Evolutionary conservation across 1,140 invertebrate genomes (phyloP), one percentile per base, ranked within the genome.

Genomic region (Paralvinella palmiformis): DNA sequence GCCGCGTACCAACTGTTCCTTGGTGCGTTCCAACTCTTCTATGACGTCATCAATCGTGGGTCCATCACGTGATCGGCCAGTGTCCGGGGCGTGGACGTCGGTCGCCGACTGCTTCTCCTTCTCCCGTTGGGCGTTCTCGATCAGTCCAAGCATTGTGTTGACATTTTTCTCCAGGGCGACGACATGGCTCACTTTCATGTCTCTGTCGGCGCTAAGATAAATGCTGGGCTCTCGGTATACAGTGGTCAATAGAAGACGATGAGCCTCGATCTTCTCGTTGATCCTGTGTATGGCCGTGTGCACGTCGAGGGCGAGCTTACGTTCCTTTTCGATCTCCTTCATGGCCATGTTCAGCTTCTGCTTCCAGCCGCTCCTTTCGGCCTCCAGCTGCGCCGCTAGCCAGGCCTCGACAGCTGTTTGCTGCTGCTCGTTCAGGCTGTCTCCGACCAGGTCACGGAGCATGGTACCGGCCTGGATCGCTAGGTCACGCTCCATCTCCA

Each of bases 251-350:
- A 29, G 37, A 41, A 13, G 37, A 10, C n/a, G 37, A 41, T 13
- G n/a, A 10, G 37, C 10, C 24, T 29, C 20, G 24, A 52, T 29
- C 48, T 52, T 52, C 15, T 22, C 24, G 17, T 29, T 52, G 48
- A 52, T 22, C 55, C 29, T 33, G 27, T 57, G 55, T 32, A 57
- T 1, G 27, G 55, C 33, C 1, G 55, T 7, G 33, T 57, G 55
- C 13, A 57, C 55, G 33, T 57, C 55, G 3, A 57, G 55, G 7
- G 55, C 55, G 6, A 57, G 27, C 17, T 57, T 57, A 4, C 55
- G 55, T 57, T 57, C 55, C n/a, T 33, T 57, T 33, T 57, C 55
- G 20, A 57, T 36, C 33, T 57, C 55, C 33, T 57, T 27, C 55
- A 57, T 31, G 20, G 55, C 27, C 55, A 57, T 57, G 27, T 57